phyloP scores from a whole-genome alignment of 35 echinoderm and acorn worm genomes.

The Ophioderma brevispina region DNA sequence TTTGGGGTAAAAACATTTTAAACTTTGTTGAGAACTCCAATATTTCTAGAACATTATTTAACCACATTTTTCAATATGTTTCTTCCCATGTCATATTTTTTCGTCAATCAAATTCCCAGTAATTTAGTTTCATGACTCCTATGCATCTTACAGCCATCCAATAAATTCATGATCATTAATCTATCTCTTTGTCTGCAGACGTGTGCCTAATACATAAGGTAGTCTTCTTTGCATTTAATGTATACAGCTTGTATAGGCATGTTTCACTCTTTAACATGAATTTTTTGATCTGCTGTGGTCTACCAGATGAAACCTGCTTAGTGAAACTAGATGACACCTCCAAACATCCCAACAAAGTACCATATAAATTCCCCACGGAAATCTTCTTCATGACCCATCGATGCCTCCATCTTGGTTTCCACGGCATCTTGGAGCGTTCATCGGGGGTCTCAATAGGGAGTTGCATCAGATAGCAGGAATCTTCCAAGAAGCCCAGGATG shows the following conservation, averaged over 20 bases:
- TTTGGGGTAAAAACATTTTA: too few relatives aligned
- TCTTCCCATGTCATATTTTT: too few relatives aligned
- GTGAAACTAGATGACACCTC: slow-evolving; percentile 47
- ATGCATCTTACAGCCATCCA: background rate
- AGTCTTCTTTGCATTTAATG: background rate
- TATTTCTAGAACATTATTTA: too few relatives aligned
- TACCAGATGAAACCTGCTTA: slow-evolving; percentile 68
- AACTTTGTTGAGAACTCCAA: too few relatives aligned
- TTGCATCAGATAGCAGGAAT: slow-evolving; percentile 70
- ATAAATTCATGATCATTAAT: background rate
- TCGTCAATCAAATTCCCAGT: background rate
- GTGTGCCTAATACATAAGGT: background rate
- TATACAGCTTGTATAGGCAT: background rate
- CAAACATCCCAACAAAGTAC: background rate
- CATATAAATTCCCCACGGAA: slow-evolving; percentile 89
- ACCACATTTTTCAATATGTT: too few relatives aligned
- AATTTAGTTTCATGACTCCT: background rate
- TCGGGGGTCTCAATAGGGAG: slow-evolving; percentile 68
- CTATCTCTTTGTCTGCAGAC: background rate
- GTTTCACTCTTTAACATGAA: background rate
- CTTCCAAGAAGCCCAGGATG: slow-evolving; percentile 59
- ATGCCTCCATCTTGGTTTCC: slow-evolving; percentile 85
- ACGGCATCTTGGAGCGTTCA: slow-evolving; percentile 64
- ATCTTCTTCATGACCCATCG: slow-evolving; percentile 92
- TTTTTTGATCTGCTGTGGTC: slow-evolving; percentile 29